Evolutionary conservation across 2,888 invertebrate species (phyloP), one percentile per base, ranked within the genome.

Genomic region (Eueremaeus valkanovi): DNA sequence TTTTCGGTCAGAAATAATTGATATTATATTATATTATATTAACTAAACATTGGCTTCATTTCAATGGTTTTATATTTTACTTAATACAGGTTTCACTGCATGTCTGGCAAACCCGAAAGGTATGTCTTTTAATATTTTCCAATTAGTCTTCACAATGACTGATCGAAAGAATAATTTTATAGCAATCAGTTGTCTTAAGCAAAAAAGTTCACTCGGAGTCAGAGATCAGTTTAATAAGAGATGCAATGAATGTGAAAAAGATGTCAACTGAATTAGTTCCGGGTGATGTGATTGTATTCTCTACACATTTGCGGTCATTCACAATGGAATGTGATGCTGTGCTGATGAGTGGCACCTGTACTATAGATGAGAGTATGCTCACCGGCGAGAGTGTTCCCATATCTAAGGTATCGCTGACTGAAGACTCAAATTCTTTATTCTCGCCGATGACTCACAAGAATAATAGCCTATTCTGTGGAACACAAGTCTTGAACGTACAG

Each of bases 291-390:
- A 82, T 85, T 18, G 81, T 84, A 70, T 81, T 86, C 6, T 84
- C 84, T 0, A 79, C 82, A 5, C 79, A 82, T 42, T 36, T 45
- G 21, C 9, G 49, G n/a, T 82, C 83, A 31, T 83, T 82, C 77
- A 74, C 82, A 13, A 83, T 86, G 82, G 84, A 84, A 45, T 85
- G 85, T 80, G 86, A 86, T 79, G 85, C 85, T 36, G 84, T 85
- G 0, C 81, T 86, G 0, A 79, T 85, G 11, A 81, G 83, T 16
- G 86, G 86, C 1, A 84, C 83, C 36, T 84, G 84, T 76, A 85
- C 85, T 72, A 84, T 86, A n/a, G 85, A 86, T 79, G 86, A 86
- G 80, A 84, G 85, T 79, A 84, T 85, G 83, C 81, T 86, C 3
- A 86, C 86, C 75, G 80, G 80, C n/a, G 81, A 81, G 74, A 79